Base-by-base conservation (phyloP, 2,888 invertebrate genomes). In the Dicycla oo region DNA sequence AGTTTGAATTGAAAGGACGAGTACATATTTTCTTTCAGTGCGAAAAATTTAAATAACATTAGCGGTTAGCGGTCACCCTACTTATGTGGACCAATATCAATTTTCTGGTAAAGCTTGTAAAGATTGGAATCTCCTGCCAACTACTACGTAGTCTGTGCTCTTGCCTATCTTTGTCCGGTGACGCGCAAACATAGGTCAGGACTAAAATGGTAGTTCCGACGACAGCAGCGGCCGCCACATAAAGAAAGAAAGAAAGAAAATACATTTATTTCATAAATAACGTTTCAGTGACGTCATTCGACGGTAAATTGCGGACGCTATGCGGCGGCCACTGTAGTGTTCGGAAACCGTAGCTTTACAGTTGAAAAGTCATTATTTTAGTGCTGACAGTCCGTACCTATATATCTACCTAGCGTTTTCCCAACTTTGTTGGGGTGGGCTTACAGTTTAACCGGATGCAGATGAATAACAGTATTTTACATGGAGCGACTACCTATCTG, bases 71-170 rank as follows among this genome's bases (percentile, higher is more conserved):
- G 65, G 23, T 20, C 15, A 72, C 38, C 53, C 38, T 64, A 47
- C 11, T 30, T 38, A 15, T 64, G 23, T 65, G 47, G 13, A 66
- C 20, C 47, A 26, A 56, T 34, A 18, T 23, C 6, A 23, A 40
- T 49, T 75, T 56, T 75, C 43, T 8, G 18, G 43, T 45, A 76
- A 66, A 66, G n/a, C 56, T 75, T 56, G 40, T n/a, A 65, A 43
- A 23, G 18, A 75, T 34, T 49, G 40, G 38, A 62, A 63, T 40
- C 23, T 72, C 30, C 30, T 30, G 30, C 30, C 30, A 2, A 30
- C 4, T 2, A n/a, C n/a, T n/a, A n/a, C n/a, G n/a, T n/a, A n/a
- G n/a, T n/a, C n/a, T n/a, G n/a, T n/a, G n/a, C n/a, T n/a, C 30
- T 4, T 34, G 38, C 18, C 45, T 23, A 38, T 40, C 34, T 66